Base-by-base conservation (phyloP, 2,797 vertebrate genomes). In the Manis crassicaudata region DNA sequence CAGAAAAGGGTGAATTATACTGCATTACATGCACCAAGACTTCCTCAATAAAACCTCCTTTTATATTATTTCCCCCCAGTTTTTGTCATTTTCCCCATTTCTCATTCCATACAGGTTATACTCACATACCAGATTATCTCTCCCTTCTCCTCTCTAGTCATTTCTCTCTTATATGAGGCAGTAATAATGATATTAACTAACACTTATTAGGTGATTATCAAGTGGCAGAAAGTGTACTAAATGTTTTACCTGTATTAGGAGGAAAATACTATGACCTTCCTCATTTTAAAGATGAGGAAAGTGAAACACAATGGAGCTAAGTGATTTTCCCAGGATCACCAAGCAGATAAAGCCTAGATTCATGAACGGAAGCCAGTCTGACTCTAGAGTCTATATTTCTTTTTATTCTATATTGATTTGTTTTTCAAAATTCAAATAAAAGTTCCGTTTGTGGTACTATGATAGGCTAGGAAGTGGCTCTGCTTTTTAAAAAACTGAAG, bases 201-300 rank as follows among this genome's bases (percentile, higher is more conserved):
- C 50, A 86, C 56, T 46, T 70, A 32, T 25, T 40, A 83, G 18
- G 37, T 60, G 40, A 60, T 67, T 32, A 68, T 56, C 65, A 43
- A 9, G 63, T 46, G 12, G 63, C 46, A 25, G 14, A 65, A 79
- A 76, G 35, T 40, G 21, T 58, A 80, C 32, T 73, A 58, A 90
- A 9, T 76, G 32, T 3, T 77, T 84, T 75, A 56, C 37, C 37
- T 43, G 18, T 50, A 46, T 86, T 62, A 13, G 46, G 58, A 88
- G 6, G 52, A 84, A 81, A 76, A 73, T 56, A 46, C 52, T 65
- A 68, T 52, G 58, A 52, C 3, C 60, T 81, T 37, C 76, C 62
- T 92, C 63, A 58, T 77, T 60, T 94, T 88, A 83, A 77, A 96
- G 35, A 90, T 12, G 54, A 94, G 29, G 90, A 87, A 77, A 92